phyloP scores from a whole-genome alignment of 2,888 invertebrate genomes.

The Muschampia plurimacula region DNA sequence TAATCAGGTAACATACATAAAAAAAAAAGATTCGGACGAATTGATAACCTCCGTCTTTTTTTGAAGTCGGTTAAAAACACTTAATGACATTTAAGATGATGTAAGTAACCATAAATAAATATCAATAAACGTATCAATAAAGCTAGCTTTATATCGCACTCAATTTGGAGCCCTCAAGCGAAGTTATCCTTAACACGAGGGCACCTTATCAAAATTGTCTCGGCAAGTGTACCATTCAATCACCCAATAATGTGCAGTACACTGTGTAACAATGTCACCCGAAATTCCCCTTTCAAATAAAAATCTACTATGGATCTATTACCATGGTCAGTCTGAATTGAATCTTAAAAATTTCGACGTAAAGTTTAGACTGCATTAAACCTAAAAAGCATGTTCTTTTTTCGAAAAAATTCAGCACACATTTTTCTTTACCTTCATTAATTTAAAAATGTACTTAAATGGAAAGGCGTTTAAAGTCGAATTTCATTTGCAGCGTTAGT shows the following conservation, averaged over 20 bases:
- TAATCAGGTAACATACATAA: too few relatives aligned
- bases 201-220: slow-evolving; percentile 81
- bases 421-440: slow-evolving; percentile 60
- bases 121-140: slow-evolving; percentile 29
- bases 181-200: slow-evolving; percentile 66
- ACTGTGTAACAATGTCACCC: slow-evolving; percentile 83
- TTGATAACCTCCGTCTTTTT: too few relatives aligned
- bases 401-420: slow-evolving; percentile 63
- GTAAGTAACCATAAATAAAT: neutral
- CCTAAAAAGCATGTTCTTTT: slow-evolving; percentile 46
- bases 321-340: slow-evolving; percentile 42
- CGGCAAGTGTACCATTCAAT: slow-evolving; percentile 81
- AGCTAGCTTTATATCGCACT: slow-evolving; percentile 44
- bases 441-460: slow-evolving; percentile 42
- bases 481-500: slow-evolving; percentile 48
- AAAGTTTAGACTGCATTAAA: slow-evolving; percentile 12
- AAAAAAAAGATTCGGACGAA: too few relatives aligned
- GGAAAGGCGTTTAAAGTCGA: slow-evolving; percentile 31
- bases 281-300: slow-evolving; percentile 59
- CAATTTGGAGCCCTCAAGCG: slow-evolving; percentile 51
- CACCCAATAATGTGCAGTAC: slow-evolving; percentile 85
- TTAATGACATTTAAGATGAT: neutral
- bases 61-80: too few relatives aligned
- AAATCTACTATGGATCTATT: slow-evolving; percentile 51
- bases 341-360: slow-evolving; percentile 45